Conservation (phyloP, 2,888 invertebrate genomes). For the Halocaridina rubra region DNA sequence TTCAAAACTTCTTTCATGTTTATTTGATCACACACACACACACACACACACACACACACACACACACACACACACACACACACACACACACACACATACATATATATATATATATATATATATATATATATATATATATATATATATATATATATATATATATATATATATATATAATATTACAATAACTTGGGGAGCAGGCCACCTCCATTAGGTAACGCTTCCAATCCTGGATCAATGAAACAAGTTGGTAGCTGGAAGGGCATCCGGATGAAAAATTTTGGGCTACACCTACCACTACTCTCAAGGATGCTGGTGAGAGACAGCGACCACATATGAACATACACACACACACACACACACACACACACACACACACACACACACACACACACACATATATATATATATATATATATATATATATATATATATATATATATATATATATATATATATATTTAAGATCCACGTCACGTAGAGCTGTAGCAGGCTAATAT, state of each 20-base stretch:
- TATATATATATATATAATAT: background rate
- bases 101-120: background rate
- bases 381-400: background rate
- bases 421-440: constrained; percentile 24
- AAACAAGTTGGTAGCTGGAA: no score
- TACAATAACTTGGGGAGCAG: no score
- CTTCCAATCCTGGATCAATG: no score
- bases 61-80: background rate
- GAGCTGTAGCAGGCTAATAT: no score
- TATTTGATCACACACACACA: background rate
- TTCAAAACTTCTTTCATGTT: background rate
- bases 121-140: background rate
- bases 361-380: background rate
- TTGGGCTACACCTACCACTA: no score
- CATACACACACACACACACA: background rate
- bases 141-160: background rate
- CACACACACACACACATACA: constrained; percentile 1
- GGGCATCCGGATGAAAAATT: no score
- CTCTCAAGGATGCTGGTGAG: no score
- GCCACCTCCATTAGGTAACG: no score
- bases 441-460: constrained; percentile 1
- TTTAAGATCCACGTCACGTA: no score
- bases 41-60: background rate
- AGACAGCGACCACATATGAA: no score
- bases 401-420: constrained; percentile 27